phyloP scores from a whole-genome alignment of 2,797 vertebrate genomes.

The Cynodonichthys magdalenae region DNA sequence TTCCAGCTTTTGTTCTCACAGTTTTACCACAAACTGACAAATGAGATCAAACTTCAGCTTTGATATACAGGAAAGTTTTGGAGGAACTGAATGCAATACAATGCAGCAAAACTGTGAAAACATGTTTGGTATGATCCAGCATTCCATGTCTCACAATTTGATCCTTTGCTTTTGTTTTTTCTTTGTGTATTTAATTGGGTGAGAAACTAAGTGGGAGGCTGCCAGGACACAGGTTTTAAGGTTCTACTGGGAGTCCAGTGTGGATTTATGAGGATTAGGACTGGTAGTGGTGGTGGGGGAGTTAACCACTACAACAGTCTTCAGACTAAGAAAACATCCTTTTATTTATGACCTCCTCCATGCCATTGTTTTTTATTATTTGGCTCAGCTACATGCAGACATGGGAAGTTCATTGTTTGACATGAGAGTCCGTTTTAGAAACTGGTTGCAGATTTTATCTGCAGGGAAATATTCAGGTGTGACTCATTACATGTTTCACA shows the following conservation, averaged over 20 bases:
- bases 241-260: conserved; percentile 50
- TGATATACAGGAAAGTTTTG: background rate
- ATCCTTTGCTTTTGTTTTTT: conserved; percentile 31
- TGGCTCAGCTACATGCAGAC: conserved; percentile 8
- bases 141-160: conserved; percentile 18
- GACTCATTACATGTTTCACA: background rate
- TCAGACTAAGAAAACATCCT: conserved; percentile 57
- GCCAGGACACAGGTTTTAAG: conserved; percentile 44
- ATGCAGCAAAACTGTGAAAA: conserved; percentile 7
- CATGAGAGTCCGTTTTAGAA: conserved; percentile 7
- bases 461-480: background rate
- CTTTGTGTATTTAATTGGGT: conserved; percentile 14
- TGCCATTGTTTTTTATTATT: conserved; percentile 23
- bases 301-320: conserved; percentile 34
- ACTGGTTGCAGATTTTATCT: background rate
- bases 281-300: background rate
- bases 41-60: conserved; percentile 1
- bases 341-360: conserved; percentile 38
- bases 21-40: conserved; percentile 14
- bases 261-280: conserved; percentile 48
- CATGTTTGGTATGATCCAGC: conserved; percentile 17
- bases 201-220: conserved; percentile 34
- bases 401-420: conserved; percentile 6
- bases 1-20: conserved; percentile 16
- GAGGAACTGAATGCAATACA: background rate